Evolutionary conservation across 2,797 vertebrate species (phyloP).

Genomic region (Enteromius thamalakanensis): DNA sequence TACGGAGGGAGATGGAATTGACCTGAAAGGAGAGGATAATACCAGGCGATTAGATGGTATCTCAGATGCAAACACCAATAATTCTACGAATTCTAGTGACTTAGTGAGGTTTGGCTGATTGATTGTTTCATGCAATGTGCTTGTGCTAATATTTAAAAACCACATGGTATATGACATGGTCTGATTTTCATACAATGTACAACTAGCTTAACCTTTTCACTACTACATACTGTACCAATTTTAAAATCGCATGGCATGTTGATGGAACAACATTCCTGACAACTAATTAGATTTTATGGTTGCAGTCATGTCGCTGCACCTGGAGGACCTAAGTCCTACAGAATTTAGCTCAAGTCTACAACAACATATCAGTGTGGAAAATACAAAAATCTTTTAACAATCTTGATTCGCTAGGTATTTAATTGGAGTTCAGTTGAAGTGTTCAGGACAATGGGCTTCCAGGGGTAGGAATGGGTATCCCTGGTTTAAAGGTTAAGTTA

Average conservation of each 20-base stretch:
- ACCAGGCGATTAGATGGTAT: conserved; percentile 49
- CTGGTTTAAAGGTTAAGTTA: neutral
- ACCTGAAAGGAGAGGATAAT: conserved; percentile 57
- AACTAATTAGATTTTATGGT: neutral
- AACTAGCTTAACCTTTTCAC: neutral
- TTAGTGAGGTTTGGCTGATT: neutral
- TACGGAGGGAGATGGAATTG: conserved; percentile 56
- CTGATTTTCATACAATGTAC: neutral
- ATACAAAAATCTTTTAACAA: neutral
- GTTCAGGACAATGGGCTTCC: neutral
- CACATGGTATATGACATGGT: neutral
- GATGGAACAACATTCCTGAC: neutral
- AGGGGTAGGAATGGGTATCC: neutral
- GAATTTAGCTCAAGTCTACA: neutral
- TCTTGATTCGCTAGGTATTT: neutral
- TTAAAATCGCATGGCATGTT: neutral
- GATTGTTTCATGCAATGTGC: conserved; percentile 2
- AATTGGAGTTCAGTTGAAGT: neutral
- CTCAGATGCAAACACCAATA: conserved; percentile 46
- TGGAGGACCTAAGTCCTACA: neutral
- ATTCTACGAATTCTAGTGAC: conserved; percentile 36
- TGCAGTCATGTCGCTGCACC: neutral
- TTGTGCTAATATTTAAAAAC: conserved; percentile 14
- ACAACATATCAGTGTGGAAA: neutral
- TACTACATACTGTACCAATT: neutral